phyloP scores from a whole-genome alignment of 2,113 vertebrate genomes.

The Aepyceros melampus region DNA sequence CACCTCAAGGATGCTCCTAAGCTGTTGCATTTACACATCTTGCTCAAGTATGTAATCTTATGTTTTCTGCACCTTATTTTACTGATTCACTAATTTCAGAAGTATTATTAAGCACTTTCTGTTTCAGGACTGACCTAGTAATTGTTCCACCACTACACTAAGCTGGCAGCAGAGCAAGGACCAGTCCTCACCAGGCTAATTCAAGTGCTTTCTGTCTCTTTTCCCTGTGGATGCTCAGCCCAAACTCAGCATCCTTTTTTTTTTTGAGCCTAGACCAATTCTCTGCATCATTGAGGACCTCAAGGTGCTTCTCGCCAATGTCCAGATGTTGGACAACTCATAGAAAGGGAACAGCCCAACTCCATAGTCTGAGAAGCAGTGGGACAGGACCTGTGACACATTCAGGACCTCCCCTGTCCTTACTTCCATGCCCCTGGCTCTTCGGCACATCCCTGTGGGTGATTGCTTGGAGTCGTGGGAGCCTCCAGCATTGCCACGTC shows the following conservation, averaged over 20 bases:
- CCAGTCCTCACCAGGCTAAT: background rate
- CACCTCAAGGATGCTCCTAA: background rate
- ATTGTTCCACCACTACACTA: background rate
- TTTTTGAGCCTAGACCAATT: background rate
- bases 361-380: background rate
- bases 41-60: background rate
- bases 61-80: background rate
- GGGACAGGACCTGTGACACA: background rate
- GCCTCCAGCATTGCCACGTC: too few species aligned
- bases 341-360: background rate
- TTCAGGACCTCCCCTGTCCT: background rate
- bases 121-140: background rate
- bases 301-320: background rate
- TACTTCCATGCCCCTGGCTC: background rate
- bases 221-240: background rate
- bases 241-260: background rate
- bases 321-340: background rate
- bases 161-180: background rate
- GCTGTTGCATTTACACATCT: background rate
- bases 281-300: background rate
- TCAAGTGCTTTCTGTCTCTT: background rate
- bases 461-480: fast-evolving
- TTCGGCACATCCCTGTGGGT: background rate
- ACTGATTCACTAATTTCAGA: background rate
- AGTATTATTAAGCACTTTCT: background rate